A percentile compares a stretch with the other conserved stretches of the same genome.
Conservation (phyloP, 2,888 invertebrate species). For the Diaprepes abbreviatus region DNA sequence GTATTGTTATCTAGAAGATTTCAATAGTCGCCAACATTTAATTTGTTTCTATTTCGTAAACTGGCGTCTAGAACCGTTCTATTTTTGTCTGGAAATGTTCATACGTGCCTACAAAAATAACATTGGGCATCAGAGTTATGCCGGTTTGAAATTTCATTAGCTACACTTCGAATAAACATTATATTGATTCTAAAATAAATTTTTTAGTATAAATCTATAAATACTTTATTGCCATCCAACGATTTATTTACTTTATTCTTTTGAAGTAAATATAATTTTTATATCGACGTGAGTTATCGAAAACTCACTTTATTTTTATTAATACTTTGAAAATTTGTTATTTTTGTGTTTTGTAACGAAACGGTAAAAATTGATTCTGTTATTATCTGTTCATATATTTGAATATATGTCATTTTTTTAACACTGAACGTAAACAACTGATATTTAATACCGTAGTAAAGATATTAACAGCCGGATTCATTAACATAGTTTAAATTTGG, state of each 20-base stretch:
- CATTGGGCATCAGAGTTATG: conserved; percentile 27
- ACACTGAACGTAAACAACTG: too few species aligned
- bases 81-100: conserved; percentile 34
- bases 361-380: too few species aligned
- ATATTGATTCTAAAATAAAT: conserved; percentile 36
- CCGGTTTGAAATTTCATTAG: conserved; percentile 41
- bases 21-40: conserved; percentile 27
- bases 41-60: conserved; percentile 40
- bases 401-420: too few species aligned
- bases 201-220: conserved; percentile 5
- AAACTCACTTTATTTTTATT: neutral
- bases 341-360: too few species aligned
- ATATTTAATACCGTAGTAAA: too few species aligned
- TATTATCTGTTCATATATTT: too few species aligned
- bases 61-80: conserved; percentile 44
- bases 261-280: neutral
- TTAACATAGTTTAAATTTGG: too few species aligned
- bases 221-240: neutral
- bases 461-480: too few species aligned
- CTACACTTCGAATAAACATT: conserved; percentile 27
- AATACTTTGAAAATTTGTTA: too few species aligned
- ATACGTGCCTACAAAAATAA: conserved; percentile 39
- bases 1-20: conserved; percentile 23
- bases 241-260: neutral
- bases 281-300: too few species aligned